Base-by-base conservation (phyloP, 2,888 invertebrate genomes). In the Sylvicola fuscatus region DNA sequence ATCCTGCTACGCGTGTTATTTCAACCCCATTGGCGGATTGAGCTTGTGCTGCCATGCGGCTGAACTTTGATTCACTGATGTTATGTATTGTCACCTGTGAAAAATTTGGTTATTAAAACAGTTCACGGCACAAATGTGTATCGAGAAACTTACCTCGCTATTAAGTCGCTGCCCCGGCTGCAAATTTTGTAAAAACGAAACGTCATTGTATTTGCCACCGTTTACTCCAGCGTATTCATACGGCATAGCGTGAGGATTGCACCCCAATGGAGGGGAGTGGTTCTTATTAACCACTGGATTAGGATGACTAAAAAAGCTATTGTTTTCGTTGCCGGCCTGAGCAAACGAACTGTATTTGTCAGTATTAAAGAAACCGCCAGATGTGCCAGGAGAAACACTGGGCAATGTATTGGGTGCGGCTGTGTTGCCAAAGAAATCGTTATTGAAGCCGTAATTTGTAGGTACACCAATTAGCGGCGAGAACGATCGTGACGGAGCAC, bases 121-220 rank as follows among this genome's bases (percentile, higher is more conserved):
- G n/a, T n/a, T n/a, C n/a, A n/a, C n/a, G n/a, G 11, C 21, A 21
- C 21, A 21, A 21, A 21, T 21, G 8, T 4, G 3, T 12, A 32
- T 14, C 12, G 7, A 14, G 10, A 10, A 10, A 45, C 47, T 33
- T 39, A 58, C 58, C 51, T 58, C 58, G 46, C 53, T 58, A 43
- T 59, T 58, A 16, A 58, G 49, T 45, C 55, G 53, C 39, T 59
- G 58, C 11, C 59, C 58, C n/a, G 59, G 58, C 46, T 58, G 56
- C 38, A 59, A 45, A 39, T 53, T 58, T 45, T 54, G 53, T 29
- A 58, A 49, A 41, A 56, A 58, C 4, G 55, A 47, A 27, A 54
- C 50, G 41, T 58, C 57, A 39, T 58, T 58, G 38, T 58, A 58
- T 10, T 29, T 29, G 4, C 29, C 14, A 21, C n/a, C n/a, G n/a